phyloP scores from a whole-genome alignment of 2,113 vertebrate species.

The Gadus macrocephalus region DNA sequence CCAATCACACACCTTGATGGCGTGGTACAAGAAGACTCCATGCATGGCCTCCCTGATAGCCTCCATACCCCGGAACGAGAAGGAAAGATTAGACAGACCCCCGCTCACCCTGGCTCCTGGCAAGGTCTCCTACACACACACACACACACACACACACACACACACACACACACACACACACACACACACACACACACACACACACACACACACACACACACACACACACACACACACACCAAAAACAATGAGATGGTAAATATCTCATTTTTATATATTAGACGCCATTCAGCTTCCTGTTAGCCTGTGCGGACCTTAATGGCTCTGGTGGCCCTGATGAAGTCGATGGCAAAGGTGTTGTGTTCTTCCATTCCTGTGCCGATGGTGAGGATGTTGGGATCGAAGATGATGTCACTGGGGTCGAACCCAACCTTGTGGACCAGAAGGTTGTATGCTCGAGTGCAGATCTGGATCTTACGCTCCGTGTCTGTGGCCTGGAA shows the following conservation, averaged over 20 bases:
- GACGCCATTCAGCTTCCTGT: neutral
- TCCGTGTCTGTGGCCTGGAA: constrained; percentile 86
- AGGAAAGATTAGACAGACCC: constrained; percentile 96
- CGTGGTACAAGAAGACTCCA: constrained; percentile 91
- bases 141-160: constrained; percentile 8
- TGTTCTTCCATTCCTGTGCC: constrained; percentile 98
- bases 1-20: constrained; percentile 70
- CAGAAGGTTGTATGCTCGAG: constrained; percentile 86
- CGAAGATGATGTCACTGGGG: constrained; percentile 95
- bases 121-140: constrained; percentile 75
- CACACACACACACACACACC: neutral
- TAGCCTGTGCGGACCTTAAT: constrained; percentile 79
- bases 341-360: constrained; percentile 85
- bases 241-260: neutral
- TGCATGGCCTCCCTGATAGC: constrained; percentile 96
- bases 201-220: constrained; percentile 1
- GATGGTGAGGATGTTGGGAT: constrained; percentile 97
- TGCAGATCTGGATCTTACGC: constrained; percentile 83
- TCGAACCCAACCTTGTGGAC: constrained; percentile 80
- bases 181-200: neutral
- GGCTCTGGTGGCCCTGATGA: constrained; percentile 81
- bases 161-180: no score
- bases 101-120: constrained; percentile 89
- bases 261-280: no score
- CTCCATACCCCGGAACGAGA: constrained; percentile 97